Evolutionary conservation across 2,888 invertebrate species (phyloP).

Genomic region (Parnassius mnemosyne): DNA sequence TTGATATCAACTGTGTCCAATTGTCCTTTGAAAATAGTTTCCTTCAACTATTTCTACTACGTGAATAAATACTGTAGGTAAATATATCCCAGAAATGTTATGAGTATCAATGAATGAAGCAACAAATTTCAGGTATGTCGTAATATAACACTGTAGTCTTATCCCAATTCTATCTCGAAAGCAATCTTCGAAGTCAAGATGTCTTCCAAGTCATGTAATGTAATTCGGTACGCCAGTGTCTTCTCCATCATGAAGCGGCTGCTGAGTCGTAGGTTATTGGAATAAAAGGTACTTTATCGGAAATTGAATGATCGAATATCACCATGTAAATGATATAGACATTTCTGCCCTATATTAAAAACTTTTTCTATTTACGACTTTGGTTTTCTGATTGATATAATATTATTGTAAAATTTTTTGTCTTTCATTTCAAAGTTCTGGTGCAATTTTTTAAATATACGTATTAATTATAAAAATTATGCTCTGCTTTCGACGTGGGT

Average conservation of each 20-base stretch:
- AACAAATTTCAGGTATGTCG: background rate
- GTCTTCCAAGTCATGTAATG: conserved; percentile 16
- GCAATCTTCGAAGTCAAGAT: conserved; percentile 22
- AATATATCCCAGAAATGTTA: too few species aligned
- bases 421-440: too few species aligned
- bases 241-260: conserved; percentile 7
- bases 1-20: too few species aligned
- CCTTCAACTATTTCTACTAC: too few species aligned
- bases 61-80: too few species aligned
- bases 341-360: background rate
- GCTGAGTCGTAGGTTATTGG: conserved; percentile 9
- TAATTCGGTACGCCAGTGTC: conserved; percentile 16
- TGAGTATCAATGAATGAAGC: background rate
- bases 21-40: too few species aligned
- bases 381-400: too few species aligned
- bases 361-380: too few species aligned
- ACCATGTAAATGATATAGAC: background rate
- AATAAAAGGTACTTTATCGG: conserved; percentile 8
- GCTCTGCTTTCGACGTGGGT: too few species aligned
- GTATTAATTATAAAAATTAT: too few species aligned
- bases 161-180: conserved; percentile 26
- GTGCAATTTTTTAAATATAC: too few species aligned
- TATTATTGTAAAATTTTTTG: too few species aligned
- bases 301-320: conserved; percentile 14
- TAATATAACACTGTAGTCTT: conserved; percentile 12